Base-by-base conservation (phyloP, 2,888 invertebrate genomes). In the Sarcophaga caerulescens region DNA sequence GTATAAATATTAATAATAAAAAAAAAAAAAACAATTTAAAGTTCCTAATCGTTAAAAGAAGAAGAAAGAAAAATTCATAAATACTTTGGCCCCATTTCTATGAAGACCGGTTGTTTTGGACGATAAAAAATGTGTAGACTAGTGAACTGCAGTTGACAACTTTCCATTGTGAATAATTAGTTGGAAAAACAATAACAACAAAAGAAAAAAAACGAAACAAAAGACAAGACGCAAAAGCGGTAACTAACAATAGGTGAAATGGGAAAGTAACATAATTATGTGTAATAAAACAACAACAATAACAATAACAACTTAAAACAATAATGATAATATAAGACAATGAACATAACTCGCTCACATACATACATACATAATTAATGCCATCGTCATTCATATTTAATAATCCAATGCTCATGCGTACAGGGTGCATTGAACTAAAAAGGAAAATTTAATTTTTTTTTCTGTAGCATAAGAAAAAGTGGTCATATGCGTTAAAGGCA, bases 181-280 rank as follows among this genome's bases (percentile, higher is more conserved):
- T 47, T 76, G 62, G 17, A 71, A 25, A 70, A 23, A 35, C 66
- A 68, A n/a, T 68, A 47, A 8, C 4, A 65, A 65, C 65, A 3
- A 44, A 35, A 74, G 23, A 14, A 47, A 74, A 47, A 74, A n/a
- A 63, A 25, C 14, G 6, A 47, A n/a, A 69, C n/a, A 70, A 70
- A 71, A 52, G 52, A 5, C n/a, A 35, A 68, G 23, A 35, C 63
- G 68, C 81, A 68, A 73, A 21, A 63, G 57, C 23, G 52, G 62
- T 52, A 78, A 75, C 77, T 52, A 78, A 75, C 77, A 71, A 87
- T 79, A 52, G 84, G 76, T 76, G 79, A 85, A 81, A 76, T 81
- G 79, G 57, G 82, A 80, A 87, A 85, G 84, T 74, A 59, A 69
- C 25, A 74, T n/a, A 75, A 76, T 52, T 47, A 59, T 68, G 5